phyloP scores from a whole-genome alignment of 2,113 vertebrate genomes.

The Phasianus colchicus region DNA sequence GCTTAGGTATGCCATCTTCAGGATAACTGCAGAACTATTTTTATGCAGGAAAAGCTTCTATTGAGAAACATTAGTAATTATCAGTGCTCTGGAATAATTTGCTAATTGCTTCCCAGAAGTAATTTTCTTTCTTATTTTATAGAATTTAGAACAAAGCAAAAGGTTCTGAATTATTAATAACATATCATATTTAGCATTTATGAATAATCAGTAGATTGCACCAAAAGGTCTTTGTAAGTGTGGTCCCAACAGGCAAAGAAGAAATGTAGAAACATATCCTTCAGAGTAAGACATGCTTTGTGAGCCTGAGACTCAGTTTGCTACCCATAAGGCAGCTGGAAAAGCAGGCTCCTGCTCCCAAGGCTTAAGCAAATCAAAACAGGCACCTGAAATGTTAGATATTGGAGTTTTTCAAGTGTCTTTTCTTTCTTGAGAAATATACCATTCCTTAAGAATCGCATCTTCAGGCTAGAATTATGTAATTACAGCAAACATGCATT shows the following conservation, averaged over 20 bases:
- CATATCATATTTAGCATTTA: neutral
- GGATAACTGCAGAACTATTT: conserved; percentile 31
- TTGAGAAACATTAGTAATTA: neutral
- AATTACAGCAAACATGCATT: neutral
- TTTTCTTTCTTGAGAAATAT: neutral
- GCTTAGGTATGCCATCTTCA: conserved; percentile 62
- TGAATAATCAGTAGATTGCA: neutral
- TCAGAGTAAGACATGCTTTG: neutral
- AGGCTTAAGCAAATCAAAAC: neutral
- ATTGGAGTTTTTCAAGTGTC: neutral
- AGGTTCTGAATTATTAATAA: neutral
- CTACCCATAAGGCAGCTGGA: neutral
- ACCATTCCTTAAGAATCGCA: neutral
- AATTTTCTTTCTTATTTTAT: neutral
- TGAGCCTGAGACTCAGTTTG: neutral
- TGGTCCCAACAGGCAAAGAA: neutral
- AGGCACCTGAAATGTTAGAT: neutral
- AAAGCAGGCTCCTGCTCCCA: neutral
- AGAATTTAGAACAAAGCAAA: neutral
- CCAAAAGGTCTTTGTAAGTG: neutral
- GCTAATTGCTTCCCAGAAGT: conserved; percentile 20
- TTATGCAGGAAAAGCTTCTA: neutral
- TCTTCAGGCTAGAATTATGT: neutral
- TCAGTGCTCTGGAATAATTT: neutral
- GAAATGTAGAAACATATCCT: neutral